phyloP scores from a whole-genome alignment of 2,888 invertebrate species.

The Erebia aethiops region DNA sequence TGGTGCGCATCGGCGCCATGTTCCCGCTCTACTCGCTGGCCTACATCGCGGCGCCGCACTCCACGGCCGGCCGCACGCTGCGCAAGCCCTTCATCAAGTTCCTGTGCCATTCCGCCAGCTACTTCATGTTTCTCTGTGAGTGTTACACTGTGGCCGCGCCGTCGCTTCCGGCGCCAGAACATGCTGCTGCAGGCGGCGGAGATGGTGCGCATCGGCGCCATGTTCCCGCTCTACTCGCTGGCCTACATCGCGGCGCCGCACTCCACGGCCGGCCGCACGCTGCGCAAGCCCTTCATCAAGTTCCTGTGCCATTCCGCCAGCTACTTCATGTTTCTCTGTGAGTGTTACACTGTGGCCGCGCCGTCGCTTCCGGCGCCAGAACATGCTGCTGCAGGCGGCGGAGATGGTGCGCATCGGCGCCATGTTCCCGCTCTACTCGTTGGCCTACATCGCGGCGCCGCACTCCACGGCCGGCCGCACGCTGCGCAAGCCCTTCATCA shows the following conservation, averaged over 20 bases:
- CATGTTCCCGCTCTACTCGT: slow-evolving; percentile 96
- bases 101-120: slow-evolving; percentile 98
- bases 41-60: slow-evolving; percentile 97
- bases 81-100: slow-evolving; percentile 99
- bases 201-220: slow-evolving; percentile 94
- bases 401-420: slow-evolving; percentile 96
- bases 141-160: slow-evolving; percentile 46
- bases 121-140: slow-evolving; percentile 98
- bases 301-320: slow-evolving; percentile 99
- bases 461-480: slow-evolving; percentile 95
- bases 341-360: slow-evolving; percentile 71
- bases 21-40: slow-evolving; percentile 97
- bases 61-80: slow-evolving; percentile 94
- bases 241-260: slow-evolving; percentile 97
- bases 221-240: slow-evolving; percentile 96
- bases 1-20: slow-evolving; percentile 94
- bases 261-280: slow-evolving; percentile 93
- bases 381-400: slow-evolving; percentile 53
- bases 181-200: slow-evolving; percentile 77
- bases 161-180: too few species aligned
- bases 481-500: slow-evolving; percentile 98
- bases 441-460: slow-evolving; percentile 96
- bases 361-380: too few species aligned
- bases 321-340: slow-evolving; percentile 98
- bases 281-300: slow-evolving; percentile 99